phyloP scores from a whole-genome alignment of 2,797 vertebrate genomes.

The Myiotriccus ornatus region DNA sequence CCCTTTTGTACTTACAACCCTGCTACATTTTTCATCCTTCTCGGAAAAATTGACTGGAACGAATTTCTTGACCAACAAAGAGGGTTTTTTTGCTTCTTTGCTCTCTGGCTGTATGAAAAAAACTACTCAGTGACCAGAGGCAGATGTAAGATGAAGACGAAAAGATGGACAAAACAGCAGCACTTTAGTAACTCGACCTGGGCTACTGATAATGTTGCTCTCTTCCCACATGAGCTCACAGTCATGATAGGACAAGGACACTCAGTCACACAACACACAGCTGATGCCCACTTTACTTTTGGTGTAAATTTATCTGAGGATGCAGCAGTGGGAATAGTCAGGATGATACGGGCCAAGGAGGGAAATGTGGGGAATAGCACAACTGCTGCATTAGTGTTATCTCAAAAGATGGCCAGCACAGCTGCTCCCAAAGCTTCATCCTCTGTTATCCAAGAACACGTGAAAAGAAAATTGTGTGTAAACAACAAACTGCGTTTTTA shows the following conservation, averaged over 20 bases:
- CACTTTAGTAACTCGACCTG: not conserved
- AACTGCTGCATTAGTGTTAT: not conserved
- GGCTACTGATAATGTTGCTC: not conserved
- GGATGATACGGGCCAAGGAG: not conserved
- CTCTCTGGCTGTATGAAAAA: not conserved
- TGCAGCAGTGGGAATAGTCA: not conserved
- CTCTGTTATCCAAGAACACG: not conserved
- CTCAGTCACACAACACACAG: not conserved
- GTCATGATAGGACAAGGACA: not conserved
- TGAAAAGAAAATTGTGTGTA: conserved; percentile 10
- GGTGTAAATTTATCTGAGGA: not conserved
- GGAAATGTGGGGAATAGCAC: not conserved
- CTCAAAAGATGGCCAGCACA: not conserved
- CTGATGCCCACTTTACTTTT: not conserved
- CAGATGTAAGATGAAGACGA: not conserved
- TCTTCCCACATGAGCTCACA: not conserved
- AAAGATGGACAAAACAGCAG: not conserved
- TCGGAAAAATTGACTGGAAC: not conserved
- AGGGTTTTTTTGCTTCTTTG: not conserved
- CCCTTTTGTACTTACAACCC: not conserved
- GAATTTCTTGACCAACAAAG: not conserved
- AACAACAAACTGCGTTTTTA: conserved; percentile 36
- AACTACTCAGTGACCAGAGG: not conserved
- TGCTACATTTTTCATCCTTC: not conserved
- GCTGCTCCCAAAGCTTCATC: conserved; percentile 18